Evolutionary conservation across 2,113 vertebrate genomes (phyloP), one percentile per base, ranked within the genome.

Genomic region (Chascanopsetta lugubris): DNA sequence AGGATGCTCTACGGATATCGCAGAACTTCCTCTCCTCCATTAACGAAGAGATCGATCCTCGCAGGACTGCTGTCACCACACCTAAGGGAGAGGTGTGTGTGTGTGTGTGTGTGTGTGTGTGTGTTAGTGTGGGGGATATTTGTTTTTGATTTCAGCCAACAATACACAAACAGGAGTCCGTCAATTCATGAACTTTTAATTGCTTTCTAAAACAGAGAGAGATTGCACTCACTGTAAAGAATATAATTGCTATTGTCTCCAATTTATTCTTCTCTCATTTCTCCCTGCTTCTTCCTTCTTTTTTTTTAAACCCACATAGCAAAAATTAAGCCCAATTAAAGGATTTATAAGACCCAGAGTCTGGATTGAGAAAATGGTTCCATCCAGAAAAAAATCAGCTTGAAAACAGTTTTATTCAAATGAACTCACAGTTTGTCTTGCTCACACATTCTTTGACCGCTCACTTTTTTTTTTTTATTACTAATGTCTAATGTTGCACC

Each of bases 21-120:
- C 97, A 99, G 89, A 99, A 97, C 87, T 99, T 99, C 84, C 94
- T 99, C 11, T 99, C 97, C 84, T 98, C 95, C 89, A 99, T 99
- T 92, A 98, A 99, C 13, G 97, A 99, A 87, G 97, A 99, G 84
- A 97, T 99, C 0, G 96, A 98, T 61, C 96, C 96, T 3, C 93
- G 97, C 60, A 92, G 96, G 77, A 98, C 96, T 0, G 95, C 96
- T 0, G 96, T 99, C 86, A 98, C 96, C 20, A 97, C 97, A 2
- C 96, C 97, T 49, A 99, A 99, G 73, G 97, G 97, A 83, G 97
- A 99, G 30, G 51, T 54, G 51, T 21, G 95, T 30, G n/a, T 26
- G 18, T 32, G 13, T 48, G 46, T 26, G 22, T 17, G 6, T 15
- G 46, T 6, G 11, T 24, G 2, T 5, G 22, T 47, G 45, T 25